A percentile compares a stretch with the other conserved stretches of the same genome.
phyloP scores from a whole-genome alignment of 2,113 vertebrate genomes.

The Aptenodytes patagonicus region DNA sequence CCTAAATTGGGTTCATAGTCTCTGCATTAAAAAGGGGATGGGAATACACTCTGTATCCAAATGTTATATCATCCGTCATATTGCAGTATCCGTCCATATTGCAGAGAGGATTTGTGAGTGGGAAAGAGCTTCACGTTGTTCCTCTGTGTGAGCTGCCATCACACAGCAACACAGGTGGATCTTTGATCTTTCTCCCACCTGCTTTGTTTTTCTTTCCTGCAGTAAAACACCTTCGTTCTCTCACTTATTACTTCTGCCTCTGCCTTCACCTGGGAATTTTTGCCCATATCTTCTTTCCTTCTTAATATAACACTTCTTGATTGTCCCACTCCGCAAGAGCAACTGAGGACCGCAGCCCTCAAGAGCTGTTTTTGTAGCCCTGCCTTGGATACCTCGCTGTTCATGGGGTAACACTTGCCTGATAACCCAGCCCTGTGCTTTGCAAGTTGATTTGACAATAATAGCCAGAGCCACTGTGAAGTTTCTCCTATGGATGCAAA shows the following conservation, averaged over 20 bases:
- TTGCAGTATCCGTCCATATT: background rate
- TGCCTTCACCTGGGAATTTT: background rate
- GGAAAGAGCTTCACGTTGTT: background rate
- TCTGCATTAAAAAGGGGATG: background rate
- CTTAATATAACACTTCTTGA: background rate
- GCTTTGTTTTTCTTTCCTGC: background rate
- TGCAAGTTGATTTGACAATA: background rate
- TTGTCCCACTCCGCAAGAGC: background rate
- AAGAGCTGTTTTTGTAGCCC: background rate
- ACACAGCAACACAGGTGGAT: background rate
- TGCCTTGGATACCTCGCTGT: fast-evolving
- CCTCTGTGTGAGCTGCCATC: background rate
- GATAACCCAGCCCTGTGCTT: background rate
- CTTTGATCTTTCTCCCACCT: background rate
- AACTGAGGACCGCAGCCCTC: background rate
- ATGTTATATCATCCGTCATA: background rate
- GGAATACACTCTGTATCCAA: background rate
- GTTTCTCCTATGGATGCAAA: background rate
- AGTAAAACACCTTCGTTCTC: background rate
- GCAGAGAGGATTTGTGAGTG: background rate
- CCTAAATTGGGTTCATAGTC: background rate
- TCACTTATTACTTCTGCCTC: background rate
- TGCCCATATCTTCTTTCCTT: background rate
- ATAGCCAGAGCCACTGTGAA: background rate
- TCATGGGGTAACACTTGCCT: background rate